Conservation (phyloP, 2,797 vertebrate species). For the Acropternis orthonyx region DNA sequence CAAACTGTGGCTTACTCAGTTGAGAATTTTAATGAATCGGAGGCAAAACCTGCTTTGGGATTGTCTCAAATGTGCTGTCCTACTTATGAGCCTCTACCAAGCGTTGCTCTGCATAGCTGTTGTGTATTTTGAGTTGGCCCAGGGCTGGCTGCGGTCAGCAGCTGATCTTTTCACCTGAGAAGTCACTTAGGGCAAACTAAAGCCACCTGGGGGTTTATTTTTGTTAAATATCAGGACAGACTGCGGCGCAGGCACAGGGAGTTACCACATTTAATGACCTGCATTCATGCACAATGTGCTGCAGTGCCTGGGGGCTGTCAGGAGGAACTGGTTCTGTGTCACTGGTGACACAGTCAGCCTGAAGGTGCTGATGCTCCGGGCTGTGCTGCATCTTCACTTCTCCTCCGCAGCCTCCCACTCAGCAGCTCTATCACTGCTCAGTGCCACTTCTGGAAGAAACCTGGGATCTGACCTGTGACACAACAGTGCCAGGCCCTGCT, state of each 20-base stretch:
- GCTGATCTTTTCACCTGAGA: background rate
- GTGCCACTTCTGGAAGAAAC: background rate
- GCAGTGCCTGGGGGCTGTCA: background rate
- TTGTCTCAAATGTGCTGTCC: background rate
- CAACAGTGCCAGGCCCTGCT: background rate
- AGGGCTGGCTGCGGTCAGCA: background rate
- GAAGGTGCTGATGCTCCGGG: background rate
- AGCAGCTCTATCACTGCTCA: background rate
- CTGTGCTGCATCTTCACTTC: background rate
- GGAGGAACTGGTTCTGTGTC: background rate
- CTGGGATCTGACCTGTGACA: background rate
- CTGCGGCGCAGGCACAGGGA: background rate
- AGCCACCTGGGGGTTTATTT: background rate
- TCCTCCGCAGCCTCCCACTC: background rate
- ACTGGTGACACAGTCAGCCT: rapidly evolving
- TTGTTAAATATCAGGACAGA: background rate
- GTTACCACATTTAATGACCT: background rate
- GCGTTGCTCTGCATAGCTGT: background rate
- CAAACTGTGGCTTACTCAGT: too few relatives aligned
- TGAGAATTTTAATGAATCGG: background rate
- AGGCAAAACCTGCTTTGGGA: background rate
- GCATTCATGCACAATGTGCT: rapidly evolving
- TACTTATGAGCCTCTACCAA: background rate
- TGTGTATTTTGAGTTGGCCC: background rate
- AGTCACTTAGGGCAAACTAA: background rate